Base-by-base conservation (phyloP, 2,888 invertebrate genomes). In the Ectemnius cavifrons region DNA sequence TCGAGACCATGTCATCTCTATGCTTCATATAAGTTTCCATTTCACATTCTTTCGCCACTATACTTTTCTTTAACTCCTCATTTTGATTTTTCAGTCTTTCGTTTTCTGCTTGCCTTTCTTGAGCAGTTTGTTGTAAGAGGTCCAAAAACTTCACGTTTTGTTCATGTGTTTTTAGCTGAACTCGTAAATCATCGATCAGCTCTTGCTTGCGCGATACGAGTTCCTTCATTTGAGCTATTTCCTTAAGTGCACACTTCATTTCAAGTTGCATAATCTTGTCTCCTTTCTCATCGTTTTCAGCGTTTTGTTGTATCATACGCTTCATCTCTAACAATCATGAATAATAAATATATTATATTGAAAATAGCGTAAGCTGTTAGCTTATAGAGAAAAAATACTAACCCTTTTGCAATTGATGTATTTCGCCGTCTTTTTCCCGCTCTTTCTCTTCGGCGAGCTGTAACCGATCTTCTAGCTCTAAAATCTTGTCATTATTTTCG, bases 391-490 rank as follows among this genome's bases (percentile, higher is more conserved):
- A 37, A 37, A 6, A 37, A 37, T 37, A 67, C 63, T 71, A 63
- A 85, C 88, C 88, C 69, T 82, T 87, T 75, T 90, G 88, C 14
- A 90, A 79, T 20, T 75, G 78, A n/a, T 13, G 46, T 37, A 89
- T 89, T 73, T 90, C 89, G 2, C 46, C 67, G 52, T 90, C 89
- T 75, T 87, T 89, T 2, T 90, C 90, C 28, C 77, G 77, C 18
- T 88, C 86, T 56, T 75, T 80, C 3, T 58, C 27, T 0, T 68
- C 63, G 0, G 71, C 70, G 13, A 71, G 61, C 14, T 78, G 60
- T 18, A 86, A 75, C 46, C 79, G 80, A 18, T 70, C 70, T 47
- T 78, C 71, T 0, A 68, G 66, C 16, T 69, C 63, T 56, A 65
- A 23, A 23, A 73, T 46, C 60, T 28, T 77, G 58, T 71, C 71